Percentiles rank a stretch among this genome's conserved stretches.
These are phyloP conservation scores for Dasypolia templi DNA, from an alignment of 2,888 invertebrate species.

Conservation along the genomic window DNA sequence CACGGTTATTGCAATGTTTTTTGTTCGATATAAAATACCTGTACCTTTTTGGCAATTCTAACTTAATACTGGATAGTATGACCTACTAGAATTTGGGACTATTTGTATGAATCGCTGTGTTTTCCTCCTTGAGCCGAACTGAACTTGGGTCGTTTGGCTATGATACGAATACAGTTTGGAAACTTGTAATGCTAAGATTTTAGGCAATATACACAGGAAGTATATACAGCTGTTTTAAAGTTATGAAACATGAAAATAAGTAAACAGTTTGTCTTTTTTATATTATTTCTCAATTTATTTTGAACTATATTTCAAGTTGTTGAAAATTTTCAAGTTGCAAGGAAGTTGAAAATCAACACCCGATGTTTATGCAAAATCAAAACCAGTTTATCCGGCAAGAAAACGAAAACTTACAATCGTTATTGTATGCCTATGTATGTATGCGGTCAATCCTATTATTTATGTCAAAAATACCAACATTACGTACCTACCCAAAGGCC, in stretches of 20 bases:
- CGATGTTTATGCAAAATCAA: background rate
- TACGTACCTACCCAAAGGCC: background rate
- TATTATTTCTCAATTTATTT: background rate
- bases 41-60: slow-evolving; percentile 59
- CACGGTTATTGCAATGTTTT: slow-evolving; percentile 52
- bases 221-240: background rate
- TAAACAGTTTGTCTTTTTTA: background rate
- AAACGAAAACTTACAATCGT: background rate
- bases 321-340: too few species aligned
- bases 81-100: slow-evolving; percentile 50
- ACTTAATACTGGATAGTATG: slow-evolving; percentile 56
- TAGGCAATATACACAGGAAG: background rate
- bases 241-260: background rate
- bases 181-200: slow-evolving; percentile 9
- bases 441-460: background rate
- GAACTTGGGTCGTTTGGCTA: slow-evolving; percentile 15
- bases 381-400: background rate
- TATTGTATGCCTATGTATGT: background rate
- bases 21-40: slow-evolving; percentile 51
- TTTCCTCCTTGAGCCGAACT: slow-evolving; percentile 28
- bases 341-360: background rate
- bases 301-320: background rate
- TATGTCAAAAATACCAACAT: background rate
- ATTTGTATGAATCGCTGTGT: slow-evolving; percentile 46
- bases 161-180: slow-evolving; percentile 22